These are phyloP conservation scores for Pocillopora meandrina DNA, from an alignment of 92 coral and sea anemone species.

Conservation along the genomic window DNA sequence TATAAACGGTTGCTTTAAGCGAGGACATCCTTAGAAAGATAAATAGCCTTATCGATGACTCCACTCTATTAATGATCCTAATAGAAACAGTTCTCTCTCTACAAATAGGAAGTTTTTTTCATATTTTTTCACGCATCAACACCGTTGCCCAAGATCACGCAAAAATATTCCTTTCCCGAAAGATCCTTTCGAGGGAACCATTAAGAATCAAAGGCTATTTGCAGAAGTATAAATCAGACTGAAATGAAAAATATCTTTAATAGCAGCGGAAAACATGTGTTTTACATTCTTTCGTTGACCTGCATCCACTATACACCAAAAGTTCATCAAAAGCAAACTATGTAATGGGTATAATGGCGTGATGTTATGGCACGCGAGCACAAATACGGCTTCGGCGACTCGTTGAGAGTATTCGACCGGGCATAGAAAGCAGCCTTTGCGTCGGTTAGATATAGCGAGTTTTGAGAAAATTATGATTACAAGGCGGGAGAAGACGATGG, in stretches of 20 bases:
- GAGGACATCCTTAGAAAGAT: slow-evolving; percentile 64
- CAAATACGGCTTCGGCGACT: slow-evolving; percentile 17
- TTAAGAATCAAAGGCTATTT: not conserved
- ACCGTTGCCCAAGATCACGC: slow-evolving; percentile 46
- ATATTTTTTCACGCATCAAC: slow-evolving; percentile 24
- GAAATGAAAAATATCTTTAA: not conserved
- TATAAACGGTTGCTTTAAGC: slow-evolving; percentile 56
- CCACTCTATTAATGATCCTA: slow-evolving; percentile 31
- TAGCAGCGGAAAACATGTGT: not conserved
- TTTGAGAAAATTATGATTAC: not conserved
- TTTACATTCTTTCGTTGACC: not conserved
- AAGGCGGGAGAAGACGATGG: not conserved
- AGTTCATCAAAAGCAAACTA: slow-evolving; percentile 17
- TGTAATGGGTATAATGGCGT: slow-evolving; percentile 17
- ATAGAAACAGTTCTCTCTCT: slow-evolving; percentile 42
- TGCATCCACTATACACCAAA: not conserved
- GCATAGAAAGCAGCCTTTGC: not conserved
- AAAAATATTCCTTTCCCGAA: slow-evolving; percentile 16
- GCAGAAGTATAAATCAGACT: not conserved
- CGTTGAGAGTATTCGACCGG: slow-evolving; percentile 8
- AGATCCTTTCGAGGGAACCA: not conserved
- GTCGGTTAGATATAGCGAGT: not conserved
- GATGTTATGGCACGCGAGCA: slow-evolving; percentile 38
- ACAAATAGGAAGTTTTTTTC: slow-evolving; percentile 28
- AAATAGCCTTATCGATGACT: slow-evolving; percentile 82